A percentile compares a stretch with the other conserved stretches of the same genome.
Conservation (phyloP, 2,888 invertebrate genomes). For the Tipula confusa region DNA sequence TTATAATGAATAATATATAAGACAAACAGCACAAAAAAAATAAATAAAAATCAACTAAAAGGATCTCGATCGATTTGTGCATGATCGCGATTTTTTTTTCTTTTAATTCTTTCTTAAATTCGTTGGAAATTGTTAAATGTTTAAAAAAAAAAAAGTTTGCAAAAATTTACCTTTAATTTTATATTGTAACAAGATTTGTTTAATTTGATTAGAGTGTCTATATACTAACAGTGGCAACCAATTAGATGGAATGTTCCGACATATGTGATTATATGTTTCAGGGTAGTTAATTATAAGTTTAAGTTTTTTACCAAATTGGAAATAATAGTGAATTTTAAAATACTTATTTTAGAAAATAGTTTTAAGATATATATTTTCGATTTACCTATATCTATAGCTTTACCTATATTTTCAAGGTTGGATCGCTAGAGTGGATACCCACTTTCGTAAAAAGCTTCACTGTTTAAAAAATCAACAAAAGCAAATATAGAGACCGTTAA, state of each 20-base stretch:
- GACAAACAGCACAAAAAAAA: slow-evolving; percentile 16
- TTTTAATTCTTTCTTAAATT: neutral
- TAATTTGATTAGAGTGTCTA: slow-evolving; percentile 25
- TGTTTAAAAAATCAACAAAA: too few species aligned
- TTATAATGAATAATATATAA: slow-evolving; percentile 7
- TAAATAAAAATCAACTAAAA: slow-evolving; percentile 25
- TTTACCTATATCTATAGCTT: too few species aligned
- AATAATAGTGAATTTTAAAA: too few species aligned
- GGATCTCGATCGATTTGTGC: slow-evolving; percentile 25
- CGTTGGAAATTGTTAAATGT: slow-evolving; percentile 12
- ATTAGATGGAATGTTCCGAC: neutral
- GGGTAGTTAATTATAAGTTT: too few species aligned
- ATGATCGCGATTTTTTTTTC: slow-evolving; percentile 4
- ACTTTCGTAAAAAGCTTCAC: too few species aligned
- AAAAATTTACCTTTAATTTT: neutral
- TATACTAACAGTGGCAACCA: slow-evolving; percentile 6
- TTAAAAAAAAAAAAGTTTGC: neutral
- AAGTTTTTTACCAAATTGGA: too few species aligned
- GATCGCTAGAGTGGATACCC: too few species aligned
- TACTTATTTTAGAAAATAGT: too few species aligned
- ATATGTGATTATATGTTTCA: neutral
- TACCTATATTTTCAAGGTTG: too few species aligned
- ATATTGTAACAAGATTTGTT: neutral
- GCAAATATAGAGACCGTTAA: too few species aligned
- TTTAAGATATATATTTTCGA: too few species aligned